Evolutionary conservation across 2,113 vertebrate species (phyloP), one percentile per base, ranked within the genome.

Genomic region (Antechinus flavipes): DNA sequence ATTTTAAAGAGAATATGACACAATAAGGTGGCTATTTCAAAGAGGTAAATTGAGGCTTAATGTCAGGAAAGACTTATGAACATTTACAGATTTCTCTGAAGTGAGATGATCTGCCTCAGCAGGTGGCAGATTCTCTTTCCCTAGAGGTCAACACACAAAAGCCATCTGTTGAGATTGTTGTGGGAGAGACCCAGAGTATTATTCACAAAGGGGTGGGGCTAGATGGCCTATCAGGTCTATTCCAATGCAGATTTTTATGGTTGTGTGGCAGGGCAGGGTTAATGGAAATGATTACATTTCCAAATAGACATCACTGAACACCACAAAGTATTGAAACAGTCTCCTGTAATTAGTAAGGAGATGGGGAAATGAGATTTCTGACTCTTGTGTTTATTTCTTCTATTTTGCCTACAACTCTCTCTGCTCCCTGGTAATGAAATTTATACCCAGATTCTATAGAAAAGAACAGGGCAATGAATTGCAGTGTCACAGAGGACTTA

Each of bases 401-500:
- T 56, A 49, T 46, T 92, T 92, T 84, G 1, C 27, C 42, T 26
- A 93, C 47, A 55, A 58, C 8, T 50, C 94, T 56, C 53, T 91
- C 0, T 91, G 68, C n/a, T 84, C n/a, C 91, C 23, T 92, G 19
- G 42, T 58, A 46, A 11, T 92, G 53, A 92, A 1, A 91, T 84
- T 84, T 42, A 49, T 25, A 55, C 54, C 26, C 35, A 50, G 16
- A 91, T 93, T 94, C 49, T 92, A 16, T 58, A 8, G 68, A 93
- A 93, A 95, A 16, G 8, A 93, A 49, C 42, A 68, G 6, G 24
- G 0, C 89, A 94, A 10, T 49, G 10, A 93, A 90, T 14, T 91
- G 90, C 27, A 94, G 49, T 54, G 52, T 89, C 61, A 91, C 50
- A 94, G n/a, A 94, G 8, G 6, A 92, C 91, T 61, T 11, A 50